Base-by-base conservation (phyloP, 64 coral and sea anemone genomes). In the Montipora cactus region DNA sequence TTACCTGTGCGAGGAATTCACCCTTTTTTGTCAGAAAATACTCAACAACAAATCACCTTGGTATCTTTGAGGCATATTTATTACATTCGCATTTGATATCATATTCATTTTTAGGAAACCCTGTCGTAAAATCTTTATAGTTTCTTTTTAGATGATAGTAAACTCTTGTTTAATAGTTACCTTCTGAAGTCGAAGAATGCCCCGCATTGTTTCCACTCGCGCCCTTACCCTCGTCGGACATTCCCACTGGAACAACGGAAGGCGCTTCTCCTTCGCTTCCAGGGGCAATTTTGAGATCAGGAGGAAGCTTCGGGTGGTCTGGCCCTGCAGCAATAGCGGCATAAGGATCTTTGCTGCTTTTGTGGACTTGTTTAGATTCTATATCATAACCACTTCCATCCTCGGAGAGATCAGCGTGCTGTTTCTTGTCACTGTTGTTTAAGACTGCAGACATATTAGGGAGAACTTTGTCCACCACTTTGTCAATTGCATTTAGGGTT, bases 271-370 rank as follows among this genome's bases (percentile, higher is more conserved):
- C 82, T 4, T 86, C 82, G 80, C 83, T 64, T 50, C 64, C 85
- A 9, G 85, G 85, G 20, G 84, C 22, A 7, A 93, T 67, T 47
- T 93, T 93, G 8, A 88, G 49, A 72, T 93, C 77, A 7, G 92
- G 92, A 5, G 92, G 92, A 62, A 93, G 66, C 59, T 88, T 93
- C 19, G 84, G 83, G 11, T 93, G 59, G 53, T 93, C 92, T n/a
- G 92, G 92, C 70, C 83, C 87, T 4, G 92, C 92, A 70, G 92
- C 92, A 48, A 93, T 93, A 11, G 85, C 92, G 4, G 92, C 92
- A 52, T 93, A 93, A 67, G 92, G 92, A 81, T 93, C 92, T 80
- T 83, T 80, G 87, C 87, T 66, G 21, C 23, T 28, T 84, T 64
- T 72, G 47, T 66, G 8, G 53, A 10, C 4, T 62, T 76, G 21